Evolutionary conservation across 2,113 vertebrate genomes (phyloP), one percentile per base, ranked within the genome.

Genomic region (Hippocampus guttulatus): DNA sequence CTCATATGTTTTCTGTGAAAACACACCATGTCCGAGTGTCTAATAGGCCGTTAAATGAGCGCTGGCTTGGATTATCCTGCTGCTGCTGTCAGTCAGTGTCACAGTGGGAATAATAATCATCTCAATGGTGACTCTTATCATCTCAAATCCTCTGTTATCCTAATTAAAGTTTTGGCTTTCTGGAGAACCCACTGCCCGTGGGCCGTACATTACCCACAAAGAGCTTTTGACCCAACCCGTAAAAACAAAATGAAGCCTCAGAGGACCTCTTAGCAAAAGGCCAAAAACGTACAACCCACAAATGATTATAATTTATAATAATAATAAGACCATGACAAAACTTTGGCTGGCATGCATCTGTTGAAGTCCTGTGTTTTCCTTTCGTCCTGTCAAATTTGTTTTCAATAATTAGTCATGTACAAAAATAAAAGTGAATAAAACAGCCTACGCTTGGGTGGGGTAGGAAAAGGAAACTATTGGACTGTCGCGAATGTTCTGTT

Each of bases 71-170:
- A 77, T 64, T 0, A 4, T 49, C 40, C 87, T 80, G 82, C 83
- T 87, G 88, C 62, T 86, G 61, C 58, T 71, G 80, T 73, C 73
- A 0, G 41, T 90, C 83, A 77, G 25, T 75, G 71, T 67, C 68
- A 71, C 43, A 52, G 33, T 61, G 74, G 52, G 83, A 75, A 71
- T 27, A 80, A 75, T 84, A 55, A 38, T 43, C 27, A 73, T 12
- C 71, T 80, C 54, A 61, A 9, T 70, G 64, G 11, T 80, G 66
- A 74, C 58, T 49, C 47, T 55, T 66, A 62, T 78, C 45, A 68
- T 78, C 79, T 77, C 62, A 69, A 74, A 58, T 75, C 52, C 40
- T 64, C 21, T 76, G n/a, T 64, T 61, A 61, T 61, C 58, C 18
- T 61, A 33, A 61, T 61, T 61, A 7, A 61, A 33, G 14, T 75